Evolutionary conservation across 1,140 invertebrate genomes (phyloP).

Genomic region (Conopomorpha cramerella): DNA sequence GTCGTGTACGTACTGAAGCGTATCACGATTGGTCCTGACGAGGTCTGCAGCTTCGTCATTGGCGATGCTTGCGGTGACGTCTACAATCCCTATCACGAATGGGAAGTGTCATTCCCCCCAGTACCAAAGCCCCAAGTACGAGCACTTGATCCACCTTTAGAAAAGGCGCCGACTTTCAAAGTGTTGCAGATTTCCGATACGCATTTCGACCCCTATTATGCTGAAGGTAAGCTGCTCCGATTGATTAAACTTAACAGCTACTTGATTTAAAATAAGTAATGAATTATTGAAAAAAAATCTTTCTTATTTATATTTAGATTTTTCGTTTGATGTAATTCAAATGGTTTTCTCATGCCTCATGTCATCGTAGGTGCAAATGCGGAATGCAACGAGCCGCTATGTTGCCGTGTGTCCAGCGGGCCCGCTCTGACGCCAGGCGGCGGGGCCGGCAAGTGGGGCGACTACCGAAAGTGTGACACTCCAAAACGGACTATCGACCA

Average conservation of each 20-base stretch:
- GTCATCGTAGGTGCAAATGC: constrained; percentile 71
- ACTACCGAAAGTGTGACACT: constrained; percentile 90
- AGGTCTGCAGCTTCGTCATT: constrained; percentile 90
- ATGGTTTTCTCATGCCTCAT: not conserved
- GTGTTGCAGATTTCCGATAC: constrained; percentile 93
- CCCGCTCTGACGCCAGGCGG: constrained; percentile 71
- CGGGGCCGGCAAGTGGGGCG: constrained; percentile 90
- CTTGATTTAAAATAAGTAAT: no score
- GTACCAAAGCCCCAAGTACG: constrained; percentile 77
- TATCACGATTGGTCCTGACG: constrained; percentile 78
- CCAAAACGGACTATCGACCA: constrained; percentile 90
- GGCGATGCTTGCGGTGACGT: constrained; percentile 88
- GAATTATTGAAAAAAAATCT: no score
- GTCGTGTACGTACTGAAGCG: constrained; percentile 80
- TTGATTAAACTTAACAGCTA: no score
- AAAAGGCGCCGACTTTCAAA: constrained; percentile 80
- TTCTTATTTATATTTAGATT: no score
- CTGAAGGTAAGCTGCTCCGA: constrained; percentile 78
- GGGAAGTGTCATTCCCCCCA: constrained; percentile 87
- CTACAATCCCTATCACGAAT: constrained; percentile 87
- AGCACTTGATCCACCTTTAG: constrained; percentile 68
- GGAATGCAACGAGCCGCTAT: constrained; percentile 87
- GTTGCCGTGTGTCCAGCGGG: constrained; percentile 82
- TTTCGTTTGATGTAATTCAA: not conserved
- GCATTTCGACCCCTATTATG: constrained; percentile 91